Conservation (phyloP, 1,140 invertebrate genomes). For the Halictus rubicundus region DNA sequence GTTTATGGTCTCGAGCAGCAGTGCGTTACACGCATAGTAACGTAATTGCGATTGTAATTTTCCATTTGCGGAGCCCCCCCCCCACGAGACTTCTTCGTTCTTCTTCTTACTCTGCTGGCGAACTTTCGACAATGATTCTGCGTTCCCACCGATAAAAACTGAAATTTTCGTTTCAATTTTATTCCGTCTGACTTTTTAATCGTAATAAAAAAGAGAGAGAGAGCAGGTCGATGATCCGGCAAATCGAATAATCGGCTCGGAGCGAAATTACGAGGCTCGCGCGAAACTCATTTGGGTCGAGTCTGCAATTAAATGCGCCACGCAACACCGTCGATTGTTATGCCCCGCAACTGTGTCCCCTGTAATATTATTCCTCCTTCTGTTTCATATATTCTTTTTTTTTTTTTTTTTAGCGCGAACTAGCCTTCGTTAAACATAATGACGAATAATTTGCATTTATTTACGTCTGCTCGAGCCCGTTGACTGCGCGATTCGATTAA, state of each 20-base stretch:
- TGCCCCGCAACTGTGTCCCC: background rate
- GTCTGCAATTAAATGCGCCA: slow-evolving; percentile 66
- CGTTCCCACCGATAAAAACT: background rate
- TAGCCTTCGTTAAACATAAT: background rate
- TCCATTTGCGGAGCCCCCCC: slow-evolving; percentile 24
- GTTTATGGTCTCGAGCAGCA: background rate
- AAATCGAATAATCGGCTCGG: slow-evolving; percentile 37
- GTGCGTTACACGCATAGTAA: slow-evolving; percentile 25
- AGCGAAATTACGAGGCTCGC: slow-evolving; percentile 59
- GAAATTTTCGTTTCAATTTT: background rate
- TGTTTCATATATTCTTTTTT: too few species aligned
- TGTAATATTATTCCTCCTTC: slow-evolving; percentile 12
- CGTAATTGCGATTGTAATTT: slow-evolving; percentile 40
- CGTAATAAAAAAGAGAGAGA: background rate
- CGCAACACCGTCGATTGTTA: slow-evolving; percentile 41
- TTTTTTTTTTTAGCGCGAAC: background rate
- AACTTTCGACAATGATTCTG: too few species aligned
- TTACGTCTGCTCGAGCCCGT: too few species aligned
- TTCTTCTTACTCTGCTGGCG: background rate
- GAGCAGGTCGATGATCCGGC: slow-evolving; percentile 24
- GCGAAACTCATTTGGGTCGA: slow-evolving; percentile 66
- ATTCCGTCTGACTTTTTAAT: background rate
- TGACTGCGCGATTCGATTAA: background rate
- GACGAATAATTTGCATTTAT: background rate
- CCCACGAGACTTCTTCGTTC: background rate